Base-by-base conservation (phyloP, 2,797 vertebrate species). In the Mallotus villosus region DNA sequence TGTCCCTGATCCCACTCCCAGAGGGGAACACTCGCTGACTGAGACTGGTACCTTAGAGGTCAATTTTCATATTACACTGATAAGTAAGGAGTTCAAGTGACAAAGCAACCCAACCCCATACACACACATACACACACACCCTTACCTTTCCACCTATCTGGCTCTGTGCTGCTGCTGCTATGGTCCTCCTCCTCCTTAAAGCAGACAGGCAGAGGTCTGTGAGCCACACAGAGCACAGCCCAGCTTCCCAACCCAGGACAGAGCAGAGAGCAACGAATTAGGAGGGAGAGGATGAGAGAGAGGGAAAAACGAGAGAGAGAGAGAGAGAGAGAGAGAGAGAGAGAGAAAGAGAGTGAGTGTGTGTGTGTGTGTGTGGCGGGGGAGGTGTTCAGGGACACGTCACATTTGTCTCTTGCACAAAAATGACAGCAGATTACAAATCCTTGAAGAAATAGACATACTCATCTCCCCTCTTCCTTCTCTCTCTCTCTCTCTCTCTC, bases 401-500 rank as follows among this genome's bases (percentile, higher is more conserved):
- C 66, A 41, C 61, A 57, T 59, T 32, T 4, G 74, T 75, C 8
- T 41, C 37, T 41, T 69, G 32, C 37, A 61, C 73, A 72, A 75
- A 80, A 75, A 76, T 79, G 72, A 12, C 0, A 70, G 64, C 79
- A 73, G 78, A 74, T 77, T 72, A 7, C 73, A 74, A 71, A 34
- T 63, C 83, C 68, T 8, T 32, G 64, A 73, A 67, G 66, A 80
- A 84, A 84, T 70, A 74, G 37, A 41, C 51, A 63, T 76, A 79
- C 85, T 86, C 80, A 88, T 87, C 84, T 88, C 82, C 66, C 71
- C 80, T 78, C 70, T 78, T 71, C 63, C 63, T 63, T 78, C 68
- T 64, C 32, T 60, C 64, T 25, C 68, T 68, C 51, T 32, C 32
- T 34, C n/a, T 71, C 60, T n/a, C n/a, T n/a, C n/a, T n/a, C n/a